Percentiles rank a stretch among this genome's conserved stretches.
phyloP scores from a whole-genome alignment of 2,113 vertebrate genomes.

The Piprites chloris region DNA sequence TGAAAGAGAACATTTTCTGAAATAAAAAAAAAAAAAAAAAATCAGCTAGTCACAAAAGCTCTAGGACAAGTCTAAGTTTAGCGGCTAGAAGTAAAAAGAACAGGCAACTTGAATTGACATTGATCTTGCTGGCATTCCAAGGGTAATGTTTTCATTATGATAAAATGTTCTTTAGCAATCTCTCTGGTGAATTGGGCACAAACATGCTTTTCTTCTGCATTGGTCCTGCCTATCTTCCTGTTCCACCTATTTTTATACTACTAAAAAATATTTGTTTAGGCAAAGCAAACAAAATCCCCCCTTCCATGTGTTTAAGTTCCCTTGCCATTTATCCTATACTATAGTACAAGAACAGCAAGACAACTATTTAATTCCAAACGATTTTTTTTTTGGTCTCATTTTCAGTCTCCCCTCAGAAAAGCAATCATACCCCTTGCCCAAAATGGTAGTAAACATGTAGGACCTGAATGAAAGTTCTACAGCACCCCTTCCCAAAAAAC shows the following conservation, averaged over 20 bases:
- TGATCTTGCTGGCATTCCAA: conserved; percentile 25
- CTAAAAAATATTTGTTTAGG: conserved; percentile 35
- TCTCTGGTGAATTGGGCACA: neutral
- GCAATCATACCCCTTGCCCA: neutral
- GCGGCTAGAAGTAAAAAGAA: neutral
- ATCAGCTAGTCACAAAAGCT: neutral
- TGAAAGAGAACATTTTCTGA: conserved; percentile 32
- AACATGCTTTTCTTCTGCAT: conserved; percentile 37
- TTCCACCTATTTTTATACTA: conserved; percentile 63
- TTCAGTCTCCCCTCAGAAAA: neutral
- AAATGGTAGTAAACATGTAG: neutral
- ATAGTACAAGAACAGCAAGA: neutral
- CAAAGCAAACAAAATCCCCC: conserved; percentile 46
- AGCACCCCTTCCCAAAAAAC: neutral
- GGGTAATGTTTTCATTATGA: conserved; percentile 53
- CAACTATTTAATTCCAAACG: neutral
- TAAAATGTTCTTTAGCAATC: conserved; percentile 55
- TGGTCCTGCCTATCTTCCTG: conserved; percentile 37
- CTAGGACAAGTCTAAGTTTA: neutral
- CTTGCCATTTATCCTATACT: neutral
- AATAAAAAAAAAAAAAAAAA: neutral
- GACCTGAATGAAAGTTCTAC: neutral
- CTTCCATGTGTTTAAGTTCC: conserved; percentile 26
- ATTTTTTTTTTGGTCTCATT: neutral
- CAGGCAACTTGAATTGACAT: neutral